Evolutionary conservation across 2,888 invertebrate genomes (phyloP), one percentile per base, ranked within the genome.

Genomic region (Syritta pipiens): DNA sequence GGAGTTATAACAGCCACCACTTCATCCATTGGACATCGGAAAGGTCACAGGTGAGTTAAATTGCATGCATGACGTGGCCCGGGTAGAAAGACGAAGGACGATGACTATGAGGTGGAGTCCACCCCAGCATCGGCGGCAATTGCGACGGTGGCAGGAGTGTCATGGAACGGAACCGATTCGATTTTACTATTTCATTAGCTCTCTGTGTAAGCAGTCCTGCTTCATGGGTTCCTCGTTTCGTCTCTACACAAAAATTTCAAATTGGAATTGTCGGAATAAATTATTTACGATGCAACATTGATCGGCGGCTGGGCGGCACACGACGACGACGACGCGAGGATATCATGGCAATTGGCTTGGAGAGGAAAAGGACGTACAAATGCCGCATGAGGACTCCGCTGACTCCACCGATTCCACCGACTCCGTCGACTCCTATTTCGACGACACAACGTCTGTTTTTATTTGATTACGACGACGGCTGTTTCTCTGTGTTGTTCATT

Each of bases 21-120:
- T 32, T 88, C 91, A 89, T 83, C 83, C 83, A 90, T 91, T 83
- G 90, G 91, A 87, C 92, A 92, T 91, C 91, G 92, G 85, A 92
- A 92, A 87, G 92, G 92, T 83, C 92, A 92, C 90, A 91, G 92
- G 92, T 92, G 82, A 85, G 60, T 65, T 53, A 40, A 68, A 49
- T 59, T 83, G 68, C 86, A 91, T 94, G 85, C 91, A 94, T 49
- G 30, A 88, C 94, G 94, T 90, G 94, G 20, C 37, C 37, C 14
- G 9, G 32, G 37, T 17, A n/a, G n/a, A n/a, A n/a, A n/a, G n/a
- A n/a, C n/a, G n/a, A n/a, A n/a, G n/a, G n/a, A n/a, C n/a, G n/a
- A n/a, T 10, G 6, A 74, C 51, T 6, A 49, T 20, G 24, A 20
- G 22, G 28, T 28, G 55, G 10, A 9, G n/a, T n/a, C 7, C 82